These are phyloP conservation scores for Bombus superbus DNA, from an alignment of 1,140 invertebrate genomes.

Conservation along the genomic window DNA sequence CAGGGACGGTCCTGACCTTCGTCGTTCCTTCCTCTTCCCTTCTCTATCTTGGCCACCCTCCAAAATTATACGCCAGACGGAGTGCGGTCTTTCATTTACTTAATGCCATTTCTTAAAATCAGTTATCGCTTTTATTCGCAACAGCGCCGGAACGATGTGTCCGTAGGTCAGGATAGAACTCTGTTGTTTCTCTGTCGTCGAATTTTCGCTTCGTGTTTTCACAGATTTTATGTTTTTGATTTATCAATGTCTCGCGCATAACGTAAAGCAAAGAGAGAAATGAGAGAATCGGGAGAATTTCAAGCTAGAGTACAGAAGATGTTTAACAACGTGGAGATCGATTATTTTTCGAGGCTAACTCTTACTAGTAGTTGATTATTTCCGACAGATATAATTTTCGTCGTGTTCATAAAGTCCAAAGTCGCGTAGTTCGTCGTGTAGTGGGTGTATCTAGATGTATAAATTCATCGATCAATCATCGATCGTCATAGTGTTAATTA, in stretches of 20 bases:
- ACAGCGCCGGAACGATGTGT: not conserved
- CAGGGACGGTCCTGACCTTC: constrained; percentile 56
- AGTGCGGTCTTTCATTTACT: constrained; percentile 50
- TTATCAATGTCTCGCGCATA: not conserved
- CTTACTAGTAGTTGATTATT: not conserved
- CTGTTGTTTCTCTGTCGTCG: not conserved
- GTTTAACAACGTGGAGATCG: not conserved
- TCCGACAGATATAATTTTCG: not conserved
- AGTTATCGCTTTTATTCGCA: constrained; percentile 50
- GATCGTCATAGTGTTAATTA: too few species aligned
- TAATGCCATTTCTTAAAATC: constrained; percentile 53
- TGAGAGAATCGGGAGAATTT: too few species aligned
- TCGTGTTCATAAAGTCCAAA: too few species aligned
- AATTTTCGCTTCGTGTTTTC: not conserved
- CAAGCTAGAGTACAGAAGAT: not conserved
- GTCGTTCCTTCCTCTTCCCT: constrained; percentile 28
- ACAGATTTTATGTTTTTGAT: too few species aligned
- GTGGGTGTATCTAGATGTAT: too few species aligned
- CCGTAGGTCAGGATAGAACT: constrained; percentile 10
- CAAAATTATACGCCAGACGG: constrained; percentile 54
- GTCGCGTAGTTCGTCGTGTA: too few species aligned
- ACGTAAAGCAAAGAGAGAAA: not conserved
- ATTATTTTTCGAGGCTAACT: not conserved
- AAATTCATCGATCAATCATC: too few species aligned
- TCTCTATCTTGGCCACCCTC: not conserved